Percentiles rank a stretch among this genome's conserved stretches.
Conservation (phyloP, 1,140 invertebrate genomes). For the Psix sp. region DNA sequence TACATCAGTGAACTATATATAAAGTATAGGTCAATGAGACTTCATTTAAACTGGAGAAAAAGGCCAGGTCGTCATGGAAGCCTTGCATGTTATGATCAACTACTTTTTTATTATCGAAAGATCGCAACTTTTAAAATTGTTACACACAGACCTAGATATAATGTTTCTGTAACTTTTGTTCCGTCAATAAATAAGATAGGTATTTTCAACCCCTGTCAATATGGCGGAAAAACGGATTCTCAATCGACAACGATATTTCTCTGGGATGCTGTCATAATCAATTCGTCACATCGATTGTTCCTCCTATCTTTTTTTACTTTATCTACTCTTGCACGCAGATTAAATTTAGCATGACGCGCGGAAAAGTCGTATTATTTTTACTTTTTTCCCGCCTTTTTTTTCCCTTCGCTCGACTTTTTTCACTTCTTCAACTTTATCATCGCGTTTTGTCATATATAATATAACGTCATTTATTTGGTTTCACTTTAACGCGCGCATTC, state of each 20-base stretch:
- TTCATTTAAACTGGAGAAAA: slow-evolving; percentile 53
- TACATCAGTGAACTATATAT: slow-evolving; percentile 15
- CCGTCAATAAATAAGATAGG: too few relatives aligned
- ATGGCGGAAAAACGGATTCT: too few relatives aligned
- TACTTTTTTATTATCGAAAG: slow-evolving; percentile 68
- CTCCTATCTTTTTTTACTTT: slow-evolving; percentile 2
- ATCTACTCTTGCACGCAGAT: slow-evolving; percentile 25
- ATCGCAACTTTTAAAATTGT: slow-evolving; percentile 72
- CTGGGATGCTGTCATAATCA: slow-evolving; percentile 26
- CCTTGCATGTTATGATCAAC: too few relatives aligned
- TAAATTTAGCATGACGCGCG: slow-evolving; percentile 18
- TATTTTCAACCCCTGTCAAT: too few relatives aligned
- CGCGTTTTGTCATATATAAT: slow-evolving; percentile 12
- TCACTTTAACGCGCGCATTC: slow-evolving; percentile 12
- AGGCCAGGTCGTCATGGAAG: slow-evolving; percentile 71
- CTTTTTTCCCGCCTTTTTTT: slow-evolving; percentile 8
- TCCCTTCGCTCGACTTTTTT: slow-evolving; percentile 1
- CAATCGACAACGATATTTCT: too few relatives aligned
- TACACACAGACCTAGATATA: too few relatives aligned
- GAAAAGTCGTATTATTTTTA: slow-evolving; percentile 29
- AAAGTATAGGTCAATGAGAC: slow-evolving; percentile 63
- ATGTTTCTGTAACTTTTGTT: too few relatives aligned
- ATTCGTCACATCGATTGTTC: slow-evolving; percentile 16
- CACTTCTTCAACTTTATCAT: slow-evolving; percentile 8
- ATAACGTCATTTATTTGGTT: slow-evolving; percentile 12